A percentile compares a stretch with the other conserved stretches of the same genome.
phyloP scores from a whole-genome alignment of 2,888 invertebrate species.

The Dromius quadrimaculatus region DNA sequence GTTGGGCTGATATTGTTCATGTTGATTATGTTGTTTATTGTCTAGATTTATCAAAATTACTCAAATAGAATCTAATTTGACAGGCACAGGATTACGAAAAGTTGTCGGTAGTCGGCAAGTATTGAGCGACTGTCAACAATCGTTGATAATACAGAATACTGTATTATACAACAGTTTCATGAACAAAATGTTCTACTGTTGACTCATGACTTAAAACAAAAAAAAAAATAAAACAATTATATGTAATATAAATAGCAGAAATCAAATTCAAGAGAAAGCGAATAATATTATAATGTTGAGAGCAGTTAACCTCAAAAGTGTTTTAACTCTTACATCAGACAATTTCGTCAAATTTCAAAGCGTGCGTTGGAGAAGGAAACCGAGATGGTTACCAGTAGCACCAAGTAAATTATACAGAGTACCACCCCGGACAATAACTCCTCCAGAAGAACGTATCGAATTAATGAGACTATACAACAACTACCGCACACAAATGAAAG shows the following conservation, averaged over 20 bases:
- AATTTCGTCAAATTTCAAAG: conserved; percentile 55
- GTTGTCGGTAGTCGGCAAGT: conserved; percentile 41
- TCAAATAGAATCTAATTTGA: conserved; percentile 42
- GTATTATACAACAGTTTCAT: background rate
- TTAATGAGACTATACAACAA: conserved; percentile 76
- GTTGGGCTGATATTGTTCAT: conserved; percentile 63
- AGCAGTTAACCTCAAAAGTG: conserved; percentile 33
- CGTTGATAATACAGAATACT: conserved; percentile 34
- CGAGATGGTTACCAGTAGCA: conserved; percentile 83
- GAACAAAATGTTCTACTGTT: background rate
- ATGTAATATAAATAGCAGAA: background rate
- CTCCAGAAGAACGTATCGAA: conserved; percentile 76
- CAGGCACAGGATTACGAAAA: conserved; percentile 43
- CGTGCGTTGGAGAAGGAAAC: conserved; percentile 77
- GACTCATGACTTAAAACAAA: no score
- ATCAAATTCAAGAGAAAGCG: background rate
- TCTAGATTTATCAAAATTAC: conserved; percentile 30
- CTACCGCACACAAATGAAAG: conserved; percentile 72
- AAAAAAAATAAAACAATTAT: background rate
- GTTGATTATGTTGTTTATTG: conserved; percentile 41
- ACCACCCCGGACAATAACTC: conserved; percentile 71
- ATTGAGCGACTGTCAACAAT: conserved; percentile 42
- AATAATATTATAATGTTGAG: conserved; percentile 28
- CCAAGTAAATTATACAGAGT: conserved; percentile 83
- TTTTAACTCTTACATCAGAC: conserved; percentile 19